phyloP scores from a whole-genome alignment of 2,888 invertebrate species.

The Dryobotodes eremita region DNA sequence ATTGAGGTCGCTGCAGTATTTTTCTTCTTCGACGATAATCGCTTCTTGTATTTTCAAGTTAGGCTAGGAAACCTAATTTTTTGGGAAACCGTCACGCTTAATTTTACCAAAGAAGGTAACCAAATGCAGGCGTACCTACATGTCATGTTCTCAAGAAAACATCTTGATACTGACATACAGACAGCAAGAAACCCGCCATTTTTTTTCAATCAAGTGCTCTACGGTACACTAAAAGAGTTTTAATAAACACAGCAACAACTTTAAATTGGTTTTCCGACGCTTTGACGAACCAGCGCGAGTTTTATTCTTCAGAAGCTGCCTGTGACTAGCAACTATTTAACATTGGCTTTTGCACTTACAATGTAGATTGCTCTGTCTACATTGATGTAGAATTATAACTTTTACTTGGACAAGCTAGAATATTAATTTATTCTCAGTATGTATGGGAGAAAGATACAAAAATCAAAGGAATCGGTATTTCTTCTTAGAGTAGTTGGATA shows the following conservation, averaged over 20 bases:
- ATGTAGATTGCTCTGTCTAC: constrained; percentile 46
- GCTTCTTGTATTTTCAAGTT: not conserved
- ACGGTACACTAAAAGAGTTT: constrained; percentile 59
- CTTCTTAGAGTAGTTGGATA: no score
- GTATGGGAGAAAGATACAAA: no score
- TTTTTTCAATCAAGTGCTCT: constrained; percentile 8
- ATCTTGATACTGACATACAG: not conserved
- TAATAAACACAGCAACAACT: constrained; percentile 61
- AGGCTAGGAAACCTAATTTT: not conserved
- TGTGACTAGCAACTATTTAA: constrained; percentile 46
- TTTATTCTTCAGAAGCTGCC: constrained; percentile 52
- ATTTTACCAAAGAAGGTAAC: not conserved
- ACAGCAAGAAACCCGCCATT: constrained; percentile 1
- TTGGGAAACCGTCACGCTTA: not conserved
- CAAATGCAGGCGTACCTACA: not conserved
- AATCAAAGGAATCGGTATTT: fast-evolving
- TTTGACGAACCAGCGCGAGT: constrained; percentile 57
- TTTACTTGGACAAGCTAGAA: not conserved
- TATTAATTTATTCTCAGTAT: not conserved
- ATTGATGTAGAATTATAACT: constrained; percentile 33
- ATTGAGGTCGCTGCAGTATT: not conserved
- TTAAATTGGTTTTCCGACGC: constrained; percentile 64
- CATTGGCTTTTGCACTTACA: constrained; percentile 35
- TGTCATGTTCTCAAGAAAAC: not conserved
- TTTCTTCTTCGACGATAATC: not conserved